phyloP scores from a whole-genome alignment of 2,888 invertebrate species.

The Xestia rhomboidea region DNA sequence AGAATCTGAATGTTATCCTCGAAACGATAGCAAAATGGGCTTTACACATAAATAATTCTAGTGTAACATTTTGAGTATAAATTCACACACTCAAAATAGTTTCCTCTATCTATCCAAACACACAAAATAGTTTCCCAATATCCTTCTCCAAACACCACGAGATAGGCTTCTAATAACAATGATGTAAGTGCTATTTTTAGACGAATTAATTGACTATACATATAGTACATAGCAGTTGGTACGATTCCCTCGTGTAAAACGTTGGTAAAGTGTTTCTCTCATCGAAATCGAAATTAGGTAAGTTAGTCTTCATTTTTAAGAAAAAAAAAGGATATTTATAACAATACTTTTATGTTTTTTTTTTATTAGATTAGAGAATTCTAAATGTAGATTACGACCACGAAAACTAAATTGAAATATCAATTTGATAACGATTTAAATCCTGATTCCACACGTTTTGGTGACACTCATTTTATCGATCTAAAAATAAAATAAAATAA shows the following conservation, averaged over 20 bases:
- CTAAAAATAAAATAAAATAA: too few species aligned
- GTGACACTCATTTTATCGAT: neutral
- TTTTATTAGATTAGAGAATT: neutral
- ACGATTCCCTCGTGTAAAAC: neutral
- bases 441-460: neutral
- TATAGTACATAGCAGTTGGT: neutral
- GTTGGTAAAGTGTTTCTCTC: neutral
- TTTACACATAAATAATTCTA: neutral
- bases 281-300: neutral
- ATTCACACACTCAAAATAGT: neutral
- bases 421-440: neutral
- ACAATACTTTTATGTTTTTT: neutral
- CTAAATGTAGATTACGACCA: neutral
- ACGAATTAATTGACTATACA: conserved; percentile 4
- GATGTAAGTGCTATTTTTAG: conserved; percentile 17
- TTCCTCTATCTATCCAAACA: neutral
- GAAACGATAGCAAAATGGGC: neutral
- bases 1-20: neutral
- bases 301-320: neutral
- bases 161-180: neutral
- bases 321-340: neutral
- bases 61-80: neutral
- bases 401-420: neutral
- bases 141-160: conserved; percentile 3
- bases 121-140: neutral